These are phyloP conservation scores for Rattus rattus DNA, from an alignment of 2,113 vertebrate genomes.

Conservation along the genomic window DNA sequence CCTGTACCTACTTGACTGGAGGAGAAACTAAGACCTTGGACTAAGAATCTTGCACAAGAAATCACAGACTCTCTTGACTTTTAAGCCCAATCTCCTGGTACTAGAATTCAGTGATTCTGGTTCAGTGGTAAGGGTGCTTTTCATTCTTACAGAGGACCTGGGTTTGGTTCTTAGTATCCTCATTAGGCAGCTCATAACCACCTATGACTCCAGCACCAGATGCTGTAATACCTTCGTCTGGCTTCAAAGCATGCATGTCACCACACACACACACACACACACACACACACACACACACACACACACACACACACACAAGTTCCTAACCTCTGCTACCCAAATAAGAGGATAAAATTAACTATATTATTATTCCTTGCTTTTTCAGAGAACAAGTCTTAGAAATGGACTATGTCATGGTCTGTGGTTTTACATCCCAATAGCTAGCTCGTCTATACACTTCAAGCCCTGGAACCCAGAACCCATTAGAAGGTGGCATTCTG, in stretches of 20 bases:
- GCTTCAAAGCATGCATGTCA: neutral
- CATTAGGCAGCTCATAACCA: neutral
- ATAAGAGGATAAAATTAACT: neutral
- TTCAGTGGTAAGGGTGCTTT: neutral
- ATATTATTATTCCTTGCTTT: neutral
- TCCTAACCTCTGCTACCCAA: conserved; percentile 1
- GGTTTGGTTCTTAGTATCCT: too few species aligned
- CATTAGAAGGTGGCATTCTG: neutral
- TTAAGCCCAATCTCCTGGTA: neutral
- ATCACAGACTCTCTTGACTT: neutral
- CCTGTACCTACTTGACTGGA: neutral
- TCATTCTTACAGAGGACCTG: neutral
- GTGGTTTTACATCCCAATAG: neutral
- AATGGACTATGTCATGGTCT: neutral
- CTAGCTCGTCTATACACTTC: neutral
- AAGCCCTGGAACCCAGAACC: neutral
- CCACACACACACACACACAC: neutral
- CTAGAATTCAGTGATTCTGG: neutral
- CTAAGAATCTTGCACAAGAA: neutral
- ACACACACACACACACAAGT: neutral
- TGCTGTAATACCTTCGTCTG: neutral
- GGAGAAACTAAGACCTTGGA: neutral
- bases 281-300: neutral
- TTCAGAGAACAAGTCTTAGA: neutral
- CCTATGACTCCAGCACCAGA: neutral